These are phyloP conservation scores for Eupithecia inturbata DNA, from an alignment of 2,888 invertebrate species.

Conservation along the genomic window DNA sequence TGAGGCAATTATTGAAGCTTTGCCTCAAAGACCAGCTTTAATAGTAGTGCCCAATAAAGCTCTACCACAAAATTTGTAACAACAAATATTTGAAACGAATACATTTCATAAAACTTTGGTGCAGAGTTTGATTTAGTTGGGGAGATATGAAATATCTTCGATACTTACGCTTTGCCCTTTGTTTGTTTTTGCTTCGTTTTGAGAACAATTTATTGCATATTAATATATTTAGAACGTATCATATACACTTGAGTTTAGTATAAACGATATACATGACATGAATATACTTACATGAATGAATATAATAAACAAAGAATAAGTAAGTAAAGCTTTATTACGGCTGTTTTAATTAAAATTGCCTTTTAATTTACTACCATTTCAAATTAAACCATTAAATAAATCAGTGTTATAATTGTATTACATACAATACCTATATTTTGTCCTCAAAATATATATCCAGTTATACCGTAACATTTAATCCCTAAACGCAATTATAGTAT, in stretches of 20 bases:
- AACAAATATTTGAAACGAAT: neutral
- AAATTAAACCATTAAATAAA: neutral
- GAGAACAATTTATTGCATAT: neutral
- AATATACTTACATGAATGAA: too few relatives aligned
- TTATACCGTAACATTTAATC: neutral
- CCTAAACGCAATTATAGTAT: neutral
- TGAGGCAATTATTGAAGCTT: too few relatives aligned
- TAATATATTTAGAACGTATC: neutral
- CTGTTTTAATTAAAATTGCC: too few relatives aligned
- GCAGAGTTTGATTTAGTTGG: constrained; percentile 5
- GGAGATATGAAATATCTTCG: constrained; percentile 3
- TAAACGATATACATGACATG: too few relatives aligned
- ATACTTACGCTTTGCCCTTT: neutral
- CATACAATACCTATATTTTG: neutral
- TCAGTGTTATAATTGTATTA: neutral
- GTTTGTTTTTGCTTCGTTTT: neutral
- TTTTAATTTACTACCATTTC: neutral
- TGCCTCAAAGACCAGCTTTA: too few relatives aligned
- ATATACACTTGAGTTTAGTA: too few relatives aligned
- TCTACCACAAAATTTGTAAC: neutral
- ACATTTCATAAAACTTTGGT: neutral
- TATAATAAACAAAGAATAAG: too few relatives aligned
- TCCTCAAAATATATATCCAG: neutral
- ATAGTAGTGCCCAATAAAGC: neutral
- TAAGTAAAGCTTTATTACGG: neutral